Base-by-base conservation (phyloP, 1,140 invertebrate species). In the Neuroterus valhalla region DNA sequence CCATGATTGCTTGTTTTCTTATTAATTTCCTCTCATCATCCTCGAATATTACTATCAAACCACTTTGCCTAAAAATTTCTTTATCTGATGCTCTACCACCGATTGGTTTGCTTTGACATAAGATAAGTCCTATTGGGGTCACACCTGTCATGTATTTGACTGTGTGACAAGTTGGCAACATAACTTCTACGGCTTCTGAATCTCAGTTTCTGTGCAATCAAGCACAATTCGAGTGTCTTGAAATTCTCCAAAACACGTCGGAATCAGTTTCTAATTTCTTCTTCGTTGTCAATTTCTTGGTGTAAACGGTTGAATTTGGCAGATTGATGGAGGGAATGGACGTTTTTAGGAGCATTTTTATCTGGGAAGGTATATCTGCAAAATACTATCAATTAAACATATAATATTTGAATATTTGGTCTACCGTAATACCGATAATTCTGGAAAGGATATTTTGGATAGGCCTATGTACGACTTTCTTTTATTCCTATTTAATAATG, bases 11-110 rank as follows among this genome's bases (percentile, higher is more conserved):
- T 14, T 70, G 17, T 2, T 48, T 31, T 15, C 6, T 6, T 2
- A 15, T 42, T 8, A 8, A 2, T 21, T 26, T 4, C 66, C 78
- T 70, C 80, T 80, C 26, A 31, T 44, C 23, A 11, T 70, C 68
- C 21, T 75, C 48, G 6, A 81, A 50, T 12, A 68, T 55, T 14
- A 84, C 50, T 23, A 84, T 66, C 21, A 81, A 77, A 1, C 75
- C 76, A 70, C 62, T 74, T n/a, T 78, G 38, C 52, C 72, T 26
- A 43, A 79, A 78, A 15, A 86, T 77, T 26, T 71, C 74, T 70
- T 77, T 83, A 66, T 86, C 82, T 17, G 82, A 81, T 5, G 78
- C 71, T 50, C 75, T 48, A 19, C 85, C 84, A 44, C 81, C 81
- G 76, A 75, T 82, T 11, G 72, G 75, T 8, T 76, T 46, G 23